Evolutionary conservation across 2,113 vertebrate species (phyloP), one percentile per base, ranked within the genome.

Genomic region (Salminus brasiliensis): DNA sequence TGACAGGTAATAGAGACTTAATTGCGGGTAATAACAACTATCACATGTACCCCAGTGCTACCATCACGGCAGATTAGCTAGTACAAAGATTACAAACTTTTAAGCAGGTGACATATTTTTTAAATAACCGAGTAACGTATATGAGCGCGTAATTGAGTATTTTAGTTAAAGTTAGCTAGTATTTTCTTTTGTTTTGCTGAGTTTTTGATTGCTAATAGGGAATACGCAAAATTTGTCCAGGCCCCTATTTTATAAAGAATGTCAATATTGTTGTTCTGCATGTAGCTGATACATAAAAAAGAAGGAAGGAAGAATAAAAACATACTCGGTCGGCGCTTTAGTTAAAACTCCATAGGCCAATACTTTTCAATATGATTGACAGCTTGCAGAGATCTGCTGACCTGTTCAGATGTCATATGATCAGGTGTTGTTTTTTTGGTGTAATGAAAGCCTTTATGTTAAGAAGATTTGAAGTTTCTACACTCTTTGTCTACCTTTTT

Each of bases 1-100:
- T 98, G 92, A 99, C 96, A 78, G 97, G 97, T 97, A 90, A 94
- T 94, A 66, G 13, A 45, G n/a, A 67, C 41, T 66, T 16, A 10
- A 23, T 41, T 18, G 32, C 1, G 29, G 34, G 47, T 23, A 29
- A 29, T 52, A 16, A 0, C 13, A 5, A 3, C 18, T 41, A 43
- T 71, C 13, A 32, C 0, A 30, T 34, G 47, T 1, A 70, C 27
- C 7, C 27, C 60, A 52, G 1, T 27, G 49, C 25, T 0, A 41
- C 34, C 4, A 55, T 7, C 9, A 2, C 52, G 9, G 10, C 39
- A 41, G 39, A 10, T 41, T 29, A 73, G 53, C n/a, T 36, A 15
- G 7, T 15, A n/a, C n/a, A n/a, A n/a, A 7, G 25, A 11, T 23
- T 8, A 27, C 9, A 57, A 59, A 52, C 32, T 59, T 72, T 55